phyloP scores from a whole-genome alignment of 2,113 vertebrate genomes.

The Tenrec ecaudatus region DNA sequence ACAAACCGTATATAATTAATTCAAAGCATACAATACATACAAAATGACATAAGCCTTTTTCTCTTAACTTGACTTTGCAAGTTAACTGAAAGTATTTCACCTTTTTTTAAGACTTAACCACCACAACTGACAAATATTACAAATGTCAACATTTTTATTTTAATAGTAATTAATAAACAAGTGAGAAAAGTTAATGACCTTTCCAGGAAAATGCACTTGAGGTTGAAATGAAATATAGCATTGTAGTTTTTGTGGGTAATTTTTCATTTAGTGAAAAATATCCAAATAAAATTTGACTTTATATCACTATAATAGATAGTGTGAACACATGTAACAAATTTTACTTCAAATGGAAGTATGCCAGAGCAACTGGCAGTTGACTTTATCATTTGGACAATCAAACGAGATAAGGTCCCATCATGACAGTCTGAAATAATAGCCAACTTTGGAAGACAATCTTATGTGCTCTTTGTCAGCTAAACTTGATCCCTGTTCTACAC shows the following conservation, averaged over 20 bases:
- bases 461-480: background rate
- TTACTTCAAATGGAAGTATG: background rate
- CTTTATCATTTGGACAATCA: background rate
- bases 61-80: slow-evolving; percentile 32
- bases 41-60: background rate
- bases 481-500: background rate
- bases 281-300: slow-evolving; percentile 24
- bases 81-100: slow-evolving; percentile 63
- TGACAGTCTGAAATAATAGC: slow-evolving; percentile 12
- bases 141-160: slow-evolving; percentile 65
- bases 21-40: background rate
- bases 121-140: slow-evolving; percentile 61
- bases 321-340: background rate
- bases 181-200: slow-evolving; percentile 61
- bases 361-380: background rate
- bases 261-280: slow-evolving; percentile 50
- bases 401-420: background rate
- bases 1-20: background rate
- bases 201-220: slow-evolving; percentile 68
- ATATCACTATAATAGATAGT: background rate
- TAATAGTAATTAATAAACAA: slow-evolving; percentile 59
- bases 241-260: slow-evolving; percentile 37
- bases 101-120: slow-evolving; percentile 60
- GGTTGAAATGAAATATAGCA: slow-evolving; percentile 46
- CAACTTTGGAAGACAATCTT: background rate